Evolutionary conservation across 2,113 vertebrate species (phyloP).

Genomic region (Urocynchramus pylzowi): DNA sequence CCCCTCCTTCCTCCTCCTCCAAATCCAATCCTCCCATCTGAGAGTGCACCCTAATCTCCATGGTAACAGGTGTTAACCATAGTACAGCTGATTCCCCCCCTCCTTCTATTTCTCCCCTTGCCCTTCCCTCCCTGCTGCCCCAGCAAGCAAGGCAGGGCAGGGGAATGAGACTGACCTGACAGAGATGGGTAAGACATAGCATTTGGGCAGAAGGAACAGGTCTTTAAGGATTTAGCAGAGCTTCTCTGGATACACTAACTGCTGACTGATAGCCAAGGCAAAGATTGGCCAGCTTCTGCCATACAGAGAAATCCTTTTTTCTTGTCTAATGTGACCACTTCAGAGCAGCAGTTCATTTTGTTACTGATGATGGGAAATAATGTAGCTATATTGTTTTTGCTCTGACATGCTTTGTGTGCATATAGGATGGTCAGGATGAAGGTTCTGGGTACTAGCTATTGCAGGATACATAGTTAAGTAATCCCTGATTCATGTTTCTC

Average conservation of each 20-base stretch:
- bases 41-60: slow-evolving; percentile 50
- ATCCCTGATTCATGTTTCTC: background rate
- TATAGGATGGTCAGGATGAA: background rate
- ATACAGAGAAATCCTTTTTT: background rate
- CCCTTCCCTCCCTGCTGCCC: background rate
- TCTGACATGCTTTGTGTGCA: background rate
- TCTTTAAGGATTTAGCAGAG: too few relatives aligned
- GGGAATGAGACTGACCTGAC: background rate
- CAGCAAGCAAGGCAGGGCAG: background rate
- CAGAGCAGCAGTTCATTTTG: background rate
- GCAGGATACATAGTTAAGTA: background rate
- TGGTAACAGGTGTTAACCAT: slow-evolving; percentile 49
- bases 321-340: background rate
- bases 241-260: background rate
- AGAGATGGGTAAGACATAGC: background rate
- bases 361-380: background rate
- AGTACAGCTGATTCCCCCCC: background rate
- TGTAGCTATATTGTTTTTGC: background rate
- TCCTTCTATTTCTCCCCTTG: background rate
- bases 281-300: background rate
- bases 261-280: background rate
- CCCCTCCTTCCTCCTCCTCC: slow-evolving; percentile 4
- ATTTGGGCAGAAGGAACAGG: too few relatives aligned
- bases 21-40: slow-evolving; percentile 45
- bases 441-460: background rate